Conservation (phyloP, 2,113 vertebrate genomes). For the Zapornia atra region DNA sequence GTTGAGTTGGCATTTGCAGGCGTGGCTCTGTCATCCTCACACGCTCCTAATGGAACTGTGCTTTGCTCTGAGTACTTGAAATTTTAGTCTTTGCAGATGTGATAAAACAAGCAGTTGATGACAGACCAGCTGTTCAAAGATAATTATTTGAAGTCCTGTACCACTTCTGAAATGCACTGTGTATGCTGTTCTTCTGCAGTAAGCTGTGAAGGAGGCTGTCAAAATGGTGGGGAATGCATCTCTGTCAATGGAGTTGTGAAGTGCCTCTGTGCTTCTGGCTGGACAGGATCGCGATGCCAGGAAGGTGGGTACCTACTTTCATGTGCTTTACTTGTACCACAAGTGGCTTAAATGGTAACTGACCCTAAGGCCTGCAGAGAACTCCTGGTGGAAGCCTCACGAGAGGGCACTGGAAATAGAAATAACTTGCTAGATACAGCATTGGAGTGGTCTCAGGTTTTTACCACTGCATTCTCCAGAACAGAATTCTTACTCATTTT, state of each 20-base stretch:
- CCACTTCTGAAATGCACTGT: not conserved
- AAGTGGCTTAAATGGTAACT: no score
- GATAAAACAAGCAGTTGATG: not conserved
- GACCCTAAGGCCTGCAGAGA: no score
- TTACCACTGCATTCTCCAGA: no score
- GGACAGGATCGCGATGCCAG: slow-evolving; percentile 86
- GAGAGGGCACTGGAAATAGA: no score
- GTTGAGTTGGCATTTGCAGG: not conserved
- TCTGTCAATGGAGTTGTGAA: slow-evolving; percentile 81
- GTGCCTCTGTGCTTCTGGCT: slow-evolving; percentile 85
- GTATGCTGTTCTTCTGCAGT: slow-evolving; percentile 67
- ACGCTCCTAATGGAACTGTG: not conserved
- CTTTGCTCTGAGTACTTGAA: not conserved
- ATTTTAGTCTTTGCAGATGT: not conserved
- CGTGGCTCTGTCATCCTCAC: not conserved
- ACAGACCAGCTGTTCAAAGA: not conserved
- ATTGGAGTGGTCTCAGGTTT: no score
- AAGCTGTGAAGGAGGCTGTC: slow-evolving; percentile 85
- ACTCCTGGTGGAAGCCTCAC: no score
- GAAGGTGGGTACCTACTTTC: slow-evolving; percentile 74
- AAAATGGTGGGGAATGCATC: slow-evolving; percentile 85
- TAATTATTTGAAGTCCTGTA: not conserved
- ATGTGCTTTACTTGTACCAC: no score
- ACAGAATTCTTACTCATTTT: no score
- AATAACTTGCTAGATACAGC: no score